Evolutionary conservation across 2,113 vertebrate species (phyloP).

Genomic region (Protomyctophum bolini): DNA sequence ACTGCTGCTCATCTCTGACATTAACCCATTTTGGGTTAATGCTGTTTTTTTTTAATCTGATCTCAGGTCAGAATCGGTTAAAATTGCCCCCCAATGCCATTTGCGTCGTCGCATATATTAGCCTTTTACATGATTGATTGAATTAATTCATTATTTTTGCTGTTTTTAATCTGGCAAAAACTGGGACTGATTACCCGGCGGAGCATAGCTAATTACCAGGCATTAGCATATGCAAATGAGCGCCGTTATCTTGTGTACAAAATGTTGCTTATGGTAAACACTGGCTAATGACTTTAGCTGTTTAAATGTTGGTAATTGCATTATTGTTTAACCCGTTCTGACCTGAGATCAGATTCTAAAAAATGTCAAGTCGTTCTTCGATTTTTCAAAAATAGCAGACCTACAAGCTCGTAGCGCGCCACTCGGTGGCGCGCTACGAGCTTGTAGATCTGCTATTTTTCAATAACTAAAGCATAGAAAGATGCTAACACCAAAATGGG

Average conservation of each 20-base stretch:
- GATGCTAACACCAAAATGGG: too few relatives aligned
- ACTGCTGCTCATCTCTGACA: slow-evolving; percentile 64
- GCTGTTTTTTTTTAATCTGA: too few relatives aligned
- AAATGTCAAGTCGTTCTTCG: too few relatives aligned
- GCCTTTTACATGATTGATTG: slow-evolving; percentile 81
- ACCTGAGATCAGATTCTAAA: too few relatives aligned
- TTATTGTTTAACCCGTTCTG: too few relatives aligned
- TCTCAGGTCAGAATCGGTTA: too few relatives aligned
- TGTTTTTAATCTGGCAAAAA: slow-evolving; percentile 55
- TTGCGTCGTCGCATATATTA: slow-evolving; percentile 74
- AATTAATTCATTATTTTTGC: slow-evolving; percentile 72
- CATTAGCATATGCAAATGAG: slow-evolving; percentile 81
- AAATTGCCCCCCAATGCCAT: slow-evolving; percentile 68
- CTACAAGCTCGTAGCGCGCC: too few relatives aligned
- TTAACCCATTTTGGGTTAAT: too few relatives aligned
- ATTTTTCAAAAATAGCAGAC: too few relatives aligned
- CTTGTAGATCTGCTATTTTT: too few relatives aligned
- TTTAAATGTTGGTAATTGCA: slow-evolving; percentile 76
- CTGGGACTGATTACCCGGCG: slow-evolving; percentile 67
- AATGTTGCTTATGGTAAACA: slow-evolving; percentile 79
- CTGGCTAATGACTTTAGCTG: slow-evolving; percentile 74
- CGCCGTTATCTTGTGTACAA: slow-evolving; percentile 76
- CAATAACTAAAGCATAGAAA: too few relatives aligned
- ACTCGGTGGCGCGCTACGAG: too few relatives aligned
- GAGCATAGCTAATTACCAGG: slow-evolving; percentile 74